phyloP scores from a whole-genome alignment of 2,888 invertebrate species.

The Dyspetes luteomarginatus region DNA sequence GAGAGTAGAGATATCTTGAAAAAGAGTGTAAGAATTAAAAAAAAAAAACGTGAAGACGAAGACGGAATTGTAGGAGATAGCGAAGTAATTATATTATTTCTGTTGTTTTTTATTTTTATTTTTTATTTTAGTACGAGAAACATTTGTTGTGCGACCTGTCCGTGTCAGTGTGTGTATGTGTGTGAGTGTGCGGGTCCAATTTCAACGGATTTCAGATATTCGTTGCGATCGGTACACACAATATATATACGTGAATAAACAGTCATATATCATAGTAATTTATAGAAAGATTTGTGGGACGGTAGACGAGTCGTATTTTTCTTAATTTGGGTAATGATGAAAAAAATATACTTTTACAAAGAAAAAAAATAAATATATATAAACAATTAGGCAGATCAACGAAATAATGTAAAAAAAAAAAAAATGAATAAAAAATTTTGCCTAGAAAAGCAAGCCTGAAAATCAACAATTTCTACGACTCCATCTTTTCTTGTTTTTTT shows the following conservation, averaged over 20 bases:
- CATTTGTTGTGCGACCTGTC: constrained; percentile 51
- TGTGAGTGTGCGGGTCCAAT: too few relatives aligned
- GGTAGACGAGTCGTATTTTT: constrained; percentile 53
- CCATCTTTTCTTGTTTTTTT: constrained; percentile 11
- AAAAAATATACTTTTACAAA: neutral
- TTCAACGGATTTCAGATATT: constrained; percentile 40
- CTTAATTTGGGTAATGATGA: neutral
- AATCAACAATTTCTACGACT: constrained; percentile 44
- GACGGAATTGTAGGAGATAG: constrained; percentile 42
- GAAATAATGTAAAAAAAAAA: neutral
- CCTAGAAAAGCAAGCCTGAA: neutral
- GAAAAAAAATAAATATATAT: neutral
- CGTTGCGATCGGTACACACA: constrained; percentile 34
- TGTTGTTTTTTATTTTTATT: neutral
- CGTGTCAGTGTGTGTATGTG: too few relatives aligned
- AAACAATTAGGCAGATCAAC: constrained; percentile 1
- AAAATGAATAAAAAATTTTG: neutral
- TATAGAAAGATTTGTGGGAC: constrained; percentile 49
- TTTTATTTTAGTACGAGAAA: constrained; percentile 21
- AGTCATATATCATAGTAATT: constrained; percentile 42
- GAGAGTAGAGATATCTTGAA: constrained; percentile 29
- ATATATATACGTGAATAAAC: constrained; percentile 48
- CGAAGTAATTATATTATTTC: constrained; percentile 30
- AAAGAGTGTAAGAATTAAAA: constrained; percentile 45
- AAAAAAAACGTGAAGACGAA: constrained; percentile 58